A percentile compares a stretch with the other conserved stretches of the same genome.
phyloP scores from a whole-genome alignment of 2,888 invertebrate species.

The Folsomia manolachei region DNA sequence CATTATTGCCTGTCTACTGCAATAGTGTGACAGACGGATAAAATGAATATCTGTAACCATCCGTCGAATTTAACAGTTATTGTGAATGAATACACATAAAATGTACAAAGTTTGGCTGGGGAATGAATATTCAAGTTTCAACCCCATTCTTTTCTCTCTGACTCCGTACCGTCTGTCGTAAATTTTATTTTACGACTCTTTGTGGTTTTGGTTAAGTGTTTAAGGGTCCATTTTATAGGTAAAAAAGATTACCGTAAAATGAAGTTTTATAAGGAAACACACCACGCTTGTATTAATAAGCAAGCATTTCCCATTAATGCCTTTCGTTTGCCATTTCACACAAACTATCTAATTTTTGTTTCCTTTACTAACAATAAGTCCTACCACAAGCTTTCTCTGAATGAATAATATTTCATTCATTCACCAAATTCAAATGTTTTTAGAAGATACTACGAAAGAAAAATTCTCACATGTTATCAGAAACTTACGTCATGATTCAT shows the following conservation, averaged over 20 bases:
- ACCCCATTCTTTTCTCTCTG: not conserved
- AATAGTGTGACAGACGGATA: not conserved
- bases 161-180: not conserved
- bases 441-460: too few relatives aligned
- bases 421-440: not conserved
- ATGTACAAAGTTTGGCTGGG: too few relatives aligned
- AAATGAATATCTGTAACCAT: too few relatives aligned
- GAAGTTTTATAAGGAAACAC: too few relatives aligned
- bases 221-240: not conserved
- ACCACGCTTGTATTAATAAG: too few relatives aligned
- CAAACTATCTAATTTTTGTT: conserved; percentile 5
- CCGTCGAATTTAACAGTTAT: not conserved
- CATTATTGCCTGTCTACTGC: not conserved
- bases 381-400: too few relatives aligned
- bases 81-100: not conserved
- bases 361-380: too few relatives aligned
- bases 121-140: not conserved
- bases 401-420: too few relatives aligned
- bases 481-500: too few relatives aligned
- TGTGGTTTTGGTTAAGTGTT: not conserved
- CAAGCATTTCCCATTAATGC: not conserved
- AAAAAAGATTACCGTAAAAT: not conserved
- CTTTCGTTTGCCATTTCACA: not conserved
- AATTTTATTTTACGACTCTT: not conserved
- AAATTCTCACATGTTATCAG: too few relatives aligned